Base-by-base conservation (phyloP, 53 echinoderm and acorn worm species). In the Paelopatides confundens region DNA sequence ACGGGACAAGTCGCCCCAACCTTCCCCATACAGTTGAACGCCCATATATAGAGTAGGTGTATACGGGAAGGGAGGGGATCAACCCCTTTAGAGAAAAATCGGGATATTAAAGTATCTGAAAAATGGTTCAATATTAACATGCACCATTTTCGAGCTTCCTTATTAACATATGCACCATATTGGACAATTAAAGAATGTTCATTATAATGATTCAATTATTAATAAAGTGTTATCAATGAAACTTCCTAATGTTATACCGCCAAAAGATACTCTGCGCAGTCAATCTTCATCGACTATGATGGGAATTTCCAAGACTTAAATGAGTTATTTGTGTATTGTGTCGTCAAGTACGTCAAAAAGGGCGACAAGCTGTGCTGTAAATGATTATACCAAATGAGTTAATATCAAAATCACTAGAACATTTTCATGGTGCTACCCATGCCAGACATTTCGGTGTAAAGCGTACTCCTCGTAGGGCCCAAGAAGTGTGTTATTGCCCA, bases 301-400 rank as follows among this genome's bases (percentile, higher is more conserved):
- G 63, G 63, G 63, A 63, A 63, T 63, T 63, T 63, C 63, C 63
- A 7, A 63, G 21, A 63, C 63, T 63, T 63, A 63, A 5, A 63
- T 18, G 6, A 18, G 28, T 63, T 63, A 21, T 9, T 6, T 7
- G 63, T 63, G 63, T 63, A 24, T 66, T 66, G 3, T 29, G 66
- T 29, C 66, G 66, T n/a, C 27, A 29, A 66, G 66, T 66, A 31
- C 66, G 66, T 66, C 2, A 66, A 23, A 66, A 29, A 29, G 66
- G 66, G 31, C 66, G 66, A 24, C 66, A 32, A 66, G 28, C 66
- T 66, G 66, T 66, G 27, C 28, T 66, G 9, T 29, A 66, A 66
- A 66, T 29, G 3, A 66, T 66, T 29, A 29, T 66, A 24, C 31
- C 27, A 66, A 29, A 29, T 24, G 4, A 66, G 28, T 66, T 7